Conservation (phyloP, 1,140 invertebrate species). For the Metaphire vulgaris region DNA sequence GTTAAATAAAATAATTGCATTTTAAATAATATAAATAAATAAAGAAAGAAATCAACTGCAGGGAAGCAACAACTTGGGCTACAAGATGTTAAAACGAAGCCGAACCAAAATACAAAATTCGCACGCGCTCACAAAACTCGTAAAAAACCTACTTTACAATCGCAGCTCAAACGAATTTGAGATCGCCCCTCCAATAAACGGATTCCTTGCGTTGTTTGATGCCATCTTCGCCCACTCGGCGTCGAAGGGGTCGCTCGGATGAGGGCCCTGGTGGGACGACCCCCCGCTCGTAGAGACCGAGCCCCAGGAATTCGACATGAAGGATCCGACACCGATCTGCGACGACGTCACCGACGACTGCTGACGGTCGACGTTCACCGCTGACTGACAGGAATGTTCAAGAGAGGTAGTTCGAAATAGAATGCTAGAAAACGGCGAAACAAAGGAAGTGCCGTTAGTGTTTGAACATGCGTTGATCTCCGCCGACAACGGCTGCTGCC, state of each 20-base stretch:
- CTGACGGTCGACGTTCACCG: neutral
- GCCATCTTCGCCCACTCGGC: neutral
- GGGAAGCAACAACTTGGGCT: too few species aligned
- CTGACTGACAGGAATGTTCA: neutral
- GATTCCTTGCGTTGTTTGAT: neutral
- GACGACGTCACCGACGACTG: neutral
- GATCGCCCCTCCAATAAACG: neutral
- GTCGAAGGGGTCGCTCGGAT: neutral
- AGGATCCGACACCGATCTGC: neutral
- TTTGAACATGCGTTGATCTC: neutral
- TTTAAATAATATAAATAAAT: too few species aligned
- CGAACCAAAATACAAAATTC: too few species aligned
- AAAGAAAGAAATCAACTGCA: too few species aligned
- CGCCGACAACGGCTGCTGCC: neutral
- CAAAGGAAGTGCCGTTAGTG: neutral
- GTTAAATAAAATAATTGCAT: too few species aligned
- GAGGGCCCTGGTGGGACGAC: neutral
- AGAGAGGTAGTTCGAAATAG: neutral
- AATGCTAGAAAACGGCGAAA: neutral
- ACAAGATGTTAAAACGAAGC: too few species aligned
- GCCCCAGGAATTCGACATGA: neutral
- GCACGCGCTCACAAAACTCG: too few species aligned
- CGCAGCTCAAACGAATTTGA: neutral
- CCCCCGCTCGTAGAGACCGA: neutral
- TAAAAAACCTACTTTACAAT: too few species aligned